These are phyloP conservation scores for Tridacna gigas DNA, from an alignment of 2,888 invertebrate genomes.

Conservation along the genomic window DNA sequence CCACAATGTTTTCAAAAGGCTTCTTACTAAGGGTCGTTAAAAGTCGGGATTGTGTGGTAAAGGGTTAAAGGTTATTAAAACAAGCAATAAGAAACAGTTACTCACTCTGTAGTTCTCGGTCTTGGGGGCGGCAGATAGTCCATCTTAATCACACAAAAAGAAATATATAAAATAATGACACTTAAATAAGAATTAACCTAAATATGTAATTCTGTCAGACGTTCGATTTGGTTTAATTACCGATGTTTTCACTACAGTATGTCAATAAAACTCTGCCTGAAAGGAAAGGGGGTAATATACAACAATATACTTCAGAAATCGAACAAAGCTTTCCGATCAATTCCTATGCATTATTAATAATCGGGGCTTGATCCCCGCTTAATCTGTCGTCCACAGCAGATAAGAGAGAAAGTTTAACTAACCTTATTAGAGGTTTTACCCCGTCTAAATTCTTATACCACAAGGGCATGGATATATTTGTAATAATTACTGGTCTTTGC, in stretches of 20 bases:
- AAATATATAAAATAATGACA: not conserved
- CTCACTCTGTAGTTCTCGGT: constrained; percentile 55
- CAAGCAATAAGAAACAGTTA: not conserved
- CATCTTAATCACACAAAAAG: constrained; percentile 25
- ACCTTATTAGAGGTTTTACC: constrained; percentile 1
- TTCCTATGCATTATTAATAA: constrained; percentile 29
- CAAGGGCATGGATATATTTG: not conserved
- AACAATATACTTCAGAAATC: constrained; percentile 8
- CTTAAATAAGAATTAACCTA: not conserved
- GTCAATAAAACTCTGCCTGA: not conserved
- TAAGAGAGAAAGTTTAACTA: constrained; percentile 26
- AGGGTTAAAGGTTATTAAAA: not conserved
- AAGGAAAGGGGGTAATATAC: not conserved
- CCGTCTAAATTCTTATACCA: not conserved
- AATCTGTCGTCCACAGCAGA: constrained; percentile 11
- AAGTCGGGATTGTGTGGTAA: not conserved
- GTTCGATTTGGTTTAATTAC: not conserved
- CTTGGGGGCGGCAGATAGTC: constrained; percentile 39
- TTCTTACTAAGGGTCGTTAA: not conserved
- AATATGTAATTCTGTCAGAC: too few species aligned
- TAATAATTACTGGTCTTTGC: too few species aligned
- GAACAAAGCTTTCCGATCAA: constrained; percentile 11
- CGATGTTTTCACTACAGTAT: not conserved
- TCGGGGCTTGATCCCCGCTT: constrained; percentile 13
- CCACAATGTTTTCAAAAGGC: not conserved